phyloP scores from a whole-genome alignment of 2,888 invertebrate species.

The Diloba caeruleocephala region DNA sequence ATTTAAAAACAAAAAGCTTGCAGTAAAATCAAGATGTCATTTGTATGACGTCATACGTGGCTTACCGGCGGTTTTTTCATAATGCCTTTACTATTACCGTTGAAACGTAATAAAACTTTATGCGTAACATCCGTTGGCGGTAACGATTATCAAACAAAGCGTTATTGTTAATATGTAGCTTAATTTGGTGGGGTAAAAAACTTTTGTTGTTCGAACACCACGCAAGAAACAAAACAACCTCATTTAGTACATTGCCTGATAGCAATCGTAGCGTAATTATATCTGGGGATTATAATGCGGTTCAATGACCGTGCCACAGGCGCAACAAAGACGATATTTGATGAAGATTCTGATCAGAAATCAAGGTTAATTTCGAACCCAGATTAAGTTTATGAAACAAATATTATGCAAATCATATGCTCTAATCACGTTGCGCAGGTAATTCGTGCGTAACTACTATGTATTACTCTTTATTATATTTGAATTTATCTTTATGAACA shows the following conservation, averaged over 20 bases:
- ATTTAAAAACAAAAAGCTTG: too few relatives aligned
- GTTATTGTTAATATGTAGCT: conserved; percentile 63
- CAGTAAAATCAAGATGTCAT: too few relatives aligned
- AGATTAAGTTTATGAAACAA: conserved; percentile 10
- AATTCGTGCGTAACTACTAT: background rate
- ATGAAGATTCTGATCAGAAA: conserved; percentile 18
- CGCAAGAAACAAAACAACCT: conserved; percentile 76
- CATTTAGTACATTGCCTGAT: conserved; percentile 72
- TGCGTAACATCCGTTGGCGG: conserved; percentile 38
- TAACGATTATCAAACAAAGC: conserved; percentile 60
- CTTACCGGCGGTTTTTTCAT: background rate
- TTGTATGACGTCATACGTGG: background rate
- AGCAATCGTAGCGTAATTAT: conserved; percentile 78
- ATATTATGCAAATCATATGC: conserved; percentile 15
- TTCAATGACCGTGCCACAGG: conserved; percentile 53
- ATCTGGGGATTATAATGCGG: conserved; percentile 68
- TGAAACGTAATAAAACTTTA: conserved; percentile 32
- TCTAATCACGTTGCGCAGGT: background rate
- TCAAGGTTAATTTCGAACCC: conserved; percentile 18
- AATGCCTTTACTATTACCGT: conserved; percentile 16
- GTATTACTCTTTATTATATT: background rate
- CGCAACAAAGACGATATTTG: conserved; percentile 35
- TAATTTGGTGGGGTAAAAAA: conserved; percentile 71
- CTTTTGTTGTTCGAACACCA: conserved; percentile 50
- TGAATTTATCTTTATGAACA: too few relatives aligned